Evolutionary conservation across 2,888 invertebrate species (phyloP), one percentile per base, ranked within the genome.

Genomic region (Cloeon dipterum): DNA sequence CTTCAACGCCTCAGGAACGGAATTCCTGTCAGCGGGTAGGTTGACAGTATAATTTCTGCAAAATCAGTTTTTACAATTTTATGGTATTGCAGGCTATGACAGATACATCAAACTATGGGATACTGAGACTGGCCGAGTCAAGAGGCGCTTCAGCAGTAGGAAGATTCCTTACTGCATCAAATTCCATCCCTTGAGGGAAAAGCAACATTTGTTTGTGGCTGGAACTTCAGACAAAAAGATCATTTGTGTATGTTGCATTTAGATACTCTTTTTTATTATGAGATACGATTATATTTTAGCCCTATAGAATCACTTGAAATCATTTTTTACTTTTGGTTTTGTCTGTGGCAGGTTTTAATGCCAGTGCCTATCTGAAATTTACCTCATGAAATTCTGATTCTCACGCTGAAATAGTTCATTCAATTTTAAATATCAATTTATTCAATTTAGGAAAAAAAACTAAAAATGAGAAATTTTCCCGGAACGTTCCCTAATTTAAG

Each of bases 141-240:
- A 82, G 20, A 72, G 74, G 0, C 65, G 89, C 32, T 98, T 94
- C 60, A 88, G 91, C 14, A 93, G 88, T 35, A 70, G 89, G 38
- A 98, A 98, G 59, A 88, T 96, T 49, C 88, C 98, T 0, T 98
- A 94, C 59, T 98, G 96, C 56, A 81, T 86, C 32, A 94, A 93
- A 62, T 99, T 94, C 56, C 79, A 99, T 59, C 98, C 98, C 0
- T 96, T 98, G 50, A 74, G 75, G 35, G 91, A 89, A 51, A 96
- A 96, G 49, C 96, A 96, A 50, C 81, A 96, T 58, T 65, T 98
- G 18, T 96, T 99, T 62, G 89, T 99, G 2, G 89, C 93, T 35
- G 98, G 98, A 39, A 96, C 94, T 2, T 89, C 93, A 0, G 96
- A 98, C 52, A 99, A 99, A 59, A 99, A 98, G 63, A 98, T 99